Base-by-base conservation (phyloP, 2,888 invertebrate species). In the Salticus scenicus region DNA sequence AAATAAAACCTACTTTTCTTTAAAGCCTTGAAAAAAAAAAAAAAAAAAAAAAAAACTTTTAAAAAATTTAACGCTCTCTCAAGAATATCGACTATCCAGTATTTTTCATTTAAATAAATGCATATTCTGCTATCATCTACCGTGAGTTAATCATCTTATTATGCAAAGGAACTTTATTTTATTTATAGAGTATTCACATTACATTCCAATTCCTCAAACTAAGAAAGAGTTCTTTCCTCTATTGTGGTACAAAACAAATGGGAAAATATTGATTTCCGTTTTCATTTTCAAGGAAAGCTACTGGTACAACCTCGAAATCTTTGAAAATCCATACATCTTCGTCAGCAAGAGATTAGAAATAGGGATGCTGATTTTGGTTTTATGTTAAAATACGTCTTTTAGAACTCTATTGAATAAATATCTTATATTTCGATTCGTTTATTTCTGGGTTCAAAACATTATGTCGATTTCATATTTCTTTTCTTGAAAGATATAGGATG, bases 281-380 rank as follows among this genome's bases (percentile, higher is more conserved):
- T 57, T 57, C 57, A 20, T 24, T 57, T 24, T 57, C 8, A 57
- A 57, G 24, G 57, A 24, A 24, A 24, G 24, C 57, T 57, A 57
- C 57, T 57, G 57, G 12, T 24, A 24, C 24, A 57, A 57, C 20
- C 57, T 57, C 57, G 24, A 57, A 57, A 57, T 57, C 57, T 57
- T 57, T 24, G 57, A 57, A 57, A 57, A 57, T 57, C 57, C 57
- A 57, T 57, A 57, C 4, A 57, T 57, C 57, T 57, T 57, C 57
- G 57, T 57, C 57, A 57, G 57, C 24, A 24, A 57, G 24, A 57
- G 57, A 57, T 57, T 57, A 57, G 24, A 57, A 37, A 24, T 57
- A 24, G 14, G 57, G 2, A 57, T 57, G 57, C 57, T 57, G 57
- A 57, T 57, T 57, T 57, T 17, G 17, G 57, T 57, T 57, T 24